phyloP scores from a whole-genome alignment of 2,113 vertebrate genomes.

The Megaleporinus macrocephalus region DNA sequence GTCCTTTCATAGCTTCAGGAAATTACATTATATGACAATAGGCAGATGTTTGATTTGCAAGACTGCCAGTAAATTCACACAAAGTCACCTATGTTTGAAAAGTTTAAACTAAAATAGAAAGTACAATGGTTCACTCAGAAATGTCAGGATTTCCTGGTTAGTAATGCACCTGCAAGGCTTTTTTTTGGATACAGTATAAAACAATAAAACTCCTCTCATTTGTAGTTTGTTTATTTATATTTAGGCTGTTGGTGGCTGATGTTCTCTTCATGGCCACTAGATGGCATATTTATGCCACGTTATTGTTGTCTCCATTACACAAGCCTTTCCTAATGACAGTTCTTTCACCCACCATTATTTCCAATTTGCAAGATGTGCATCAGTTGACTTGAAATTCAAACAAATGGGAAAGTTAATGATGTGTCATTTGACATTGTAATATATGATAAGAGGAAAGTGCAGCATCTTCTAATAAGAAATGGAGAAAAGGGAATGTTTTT shows the following conservation, averaged over 20 bases:
- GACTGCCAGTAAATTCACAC: too few relatives aligned
- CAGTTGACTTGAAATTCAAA: not conserved
- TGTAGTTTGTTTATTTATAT: not conserved
- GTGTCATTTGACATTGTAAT: not conserved
- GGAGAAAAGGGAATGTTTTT: not conserved
- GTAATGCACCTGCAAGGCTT: too few relatives aligned
- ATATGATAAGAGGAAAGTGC: not conserved
- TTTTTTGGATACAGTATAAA: too few relatives aligned
- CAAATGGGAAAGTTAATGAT: not conserved
- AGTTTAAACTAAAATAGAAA: too few relatives aligned
- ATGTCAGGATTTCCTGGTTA: too few relatives aligned
- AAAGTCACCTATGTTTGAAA: too few relatives aligned
- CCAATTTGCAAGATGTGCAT: not conserved
- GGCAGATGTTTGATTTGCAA: too few relatives aligned
- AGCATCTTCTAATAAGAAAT: not conserved
- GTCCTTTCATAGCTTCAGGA: too few relatives aligned
- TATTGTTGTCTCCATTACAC: not conserved
- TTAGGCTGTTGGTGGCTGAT: not conserved
- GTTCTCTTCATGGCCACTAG: conserved; percentile 58
- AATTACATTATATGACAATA: too few relatives aligned
- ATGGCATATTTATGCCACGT: conserved; percentile 8
- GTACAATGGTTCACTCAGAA: too few relatives aligned
- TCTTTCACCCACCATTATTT: not conserved
- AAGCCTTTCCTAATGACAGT: not conserved
- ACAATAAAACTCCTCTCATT: too few relatives aligned